Conservation (phyloP, 1,140 invertebrate genomes). For the Papilio helenus region DNA sequence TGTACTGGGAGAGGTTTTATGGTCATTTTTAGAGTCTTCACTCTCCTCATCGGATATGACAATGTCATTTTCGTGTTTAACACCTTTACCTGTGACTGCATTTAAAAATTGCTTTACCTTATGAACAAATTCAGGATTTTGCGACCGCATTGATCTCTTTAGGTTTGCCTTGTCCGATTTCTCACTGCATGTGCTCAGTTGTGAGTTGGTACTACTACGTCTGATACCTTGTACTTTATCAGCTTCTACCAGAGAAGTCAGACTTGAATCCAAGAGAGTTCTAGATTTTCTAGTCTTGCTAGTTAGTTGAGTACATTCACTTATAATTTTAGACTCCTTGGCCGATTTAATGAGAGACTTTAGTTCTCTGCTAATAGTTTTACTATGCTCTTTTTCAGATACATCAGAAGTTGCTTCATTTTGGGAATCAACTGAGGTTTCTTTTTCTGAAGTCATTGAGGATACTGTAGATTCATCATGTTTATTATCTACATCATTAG, state of each 20-base stretch:
- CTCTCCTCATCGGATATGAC: conserved; percentile 58
- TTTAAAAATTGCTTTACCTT: conserved; percentile 84
- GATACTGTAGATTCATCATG: conserved; percentile 5
- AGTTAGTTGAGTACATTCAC: conserved; percentile 78
- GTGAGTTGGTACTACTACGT: conserved; percentile 71
- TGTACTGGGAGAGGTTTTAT: conserved; percentile 46
- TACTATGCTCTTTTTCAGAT: conserved; percentile 72
- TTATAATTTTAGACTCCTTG: conserved; percentile 81
- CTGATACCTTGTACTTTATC: conserved; percentile 61
- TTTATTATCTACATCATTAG: neutral
- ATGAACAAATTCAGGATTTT: conserved; percentile 84
- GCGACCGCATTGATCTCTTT: conserved; percentile 81
- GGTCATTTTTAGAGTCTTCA: conserved; percentile 52
- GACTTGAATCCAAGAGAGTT: conserved; percentile 59
- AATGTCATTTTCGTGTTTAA: conserved; percentile 55
- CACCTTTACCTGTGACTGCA: conserved; percentile 69
- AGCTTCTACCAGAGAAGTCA: conserved; percentile 59
- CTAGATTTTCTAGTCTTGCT: conserved; percentile 79
- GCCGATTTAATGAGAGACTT: conserved; percentile 79
- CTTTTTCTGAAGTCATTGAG: conserved; percentile 23
- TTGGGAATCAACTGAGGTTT: conserved; percentile 63
- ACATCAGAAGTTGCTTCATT: conserved; percentile 56
- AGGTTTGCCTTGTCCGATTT: conserved; percentile 63
- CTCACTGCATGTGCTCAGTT: conserved; percentile 71
- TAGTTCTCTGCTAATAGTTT: conserved; percentile 76